Conservation (phyloP, 2,797 vertebrate genomes). For the Limosa lapponica region DNA sequence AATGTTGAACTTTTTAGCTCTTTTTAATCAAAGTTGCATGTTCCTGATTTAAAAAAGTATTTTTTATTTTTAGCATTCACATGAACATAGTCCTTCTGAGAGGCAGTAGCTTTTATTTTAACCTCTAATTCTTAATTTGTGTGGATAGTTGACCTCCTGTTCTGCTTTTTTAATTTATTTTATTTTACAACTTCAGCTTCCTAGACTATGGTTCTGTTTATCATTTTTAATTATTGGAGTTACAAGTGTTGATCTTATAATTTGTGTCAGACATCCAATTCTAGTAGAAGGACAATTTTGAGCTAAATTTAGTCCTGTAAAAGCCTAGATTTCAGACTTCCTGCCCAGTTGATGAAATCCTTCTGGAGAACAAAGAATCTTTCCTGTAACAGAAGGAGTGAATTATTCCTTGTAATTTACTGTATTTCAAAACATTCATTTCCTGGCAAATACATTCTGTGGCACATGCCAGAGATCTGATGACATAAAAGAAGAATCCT, state of each 20-base stretch:
- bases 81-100: background rate
- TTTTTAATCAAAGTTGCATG: background rate
- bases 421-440: background rate
- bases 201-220: background rate
- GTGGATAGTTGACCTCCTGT: background rate
- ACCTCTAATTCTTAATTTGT: background rate
- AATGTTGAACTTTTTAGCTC: background rate
- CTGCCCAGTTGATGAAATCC: background rate
- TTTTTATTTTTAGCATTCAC: fast-evolving
- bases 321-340: background rate
- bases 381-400: background rate
- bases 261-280: background rate
- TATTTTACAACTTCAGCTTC: background rate
- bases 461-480: background rate
- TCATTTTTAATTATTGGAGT: background rate
- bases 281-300: background rate
- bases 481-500: background rate
- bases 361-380: background rate
- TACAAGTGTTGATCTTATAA: background rate
- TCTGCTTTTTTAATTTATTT: background rate
- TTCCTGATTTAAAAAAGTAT: background rate
- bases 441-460: background rate
- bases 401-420: background rate
- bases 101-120: background rate
- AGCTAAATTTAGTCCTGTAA: background rate